Evolutionary conservation across 2,113 vertebrate genomes (phyloP).

Genomic region (Pampusana beccarii): DNA sequence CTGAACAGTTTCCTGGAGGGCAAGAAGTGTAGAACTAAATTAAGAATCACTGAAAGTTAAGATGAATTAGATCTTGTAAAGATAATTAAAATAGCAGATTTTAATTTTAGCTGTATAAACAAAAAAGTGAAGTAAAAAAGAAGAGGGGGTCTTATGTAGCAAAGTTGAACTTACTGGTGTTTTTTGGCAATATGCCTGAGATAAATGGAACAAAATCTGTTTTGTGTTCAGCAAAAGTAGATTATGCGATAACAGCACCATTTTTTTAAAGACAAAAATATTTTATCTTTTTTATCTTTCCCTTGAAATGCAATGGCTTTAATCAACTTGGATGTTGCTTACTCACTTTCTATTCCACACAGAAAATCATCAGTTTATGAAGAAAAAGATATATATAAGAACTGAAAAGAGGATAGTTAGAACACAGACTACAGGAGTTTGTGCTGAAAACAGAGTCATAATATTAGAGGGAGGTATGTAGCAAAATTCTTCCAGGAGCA

Average conservation of each 20-base stretch:
- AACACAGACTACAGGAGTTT: neutral
- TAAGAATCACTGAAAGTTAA: neutral
- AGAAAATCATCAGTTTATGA: neutral
- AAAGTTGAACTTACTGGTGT: neutral
- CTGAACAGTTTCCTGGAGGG: neutral
- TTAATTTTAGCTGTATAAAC: neutral
- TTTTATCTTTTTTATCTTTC: neutral
- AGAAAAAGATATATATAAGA: neutral
- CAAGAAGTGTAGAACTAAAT: neutral
- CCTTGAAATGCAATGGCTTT: neutral
- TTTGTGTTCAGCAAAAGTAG: neutral
- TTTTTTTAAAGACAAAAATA: neutral
- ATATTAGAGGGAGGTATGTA: neutral
- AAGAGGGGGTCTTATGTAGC: neutral
- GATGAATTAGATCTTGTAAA: neutral
- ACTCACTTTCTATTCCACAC: neutral
- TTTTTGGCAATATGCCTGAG: neutral
- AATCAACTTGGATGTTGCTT: neutral
- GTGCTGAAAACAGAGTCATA: neutral
- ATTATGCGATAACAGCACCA: neutral
- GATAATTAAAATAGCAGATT: neutral
- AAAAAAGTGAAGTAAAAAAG: neutral
- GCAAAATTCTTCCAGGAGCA: neutral
- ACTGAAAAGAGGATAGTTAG: neutral
- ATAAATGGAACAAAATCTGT: conserved; percentile 8